Evolutionary conservation across 2,888 invertebrate species (phyloP), one percentile per base, ranked within the genome.

Genomic region (Eristalinus sepulchralis): DNA sequence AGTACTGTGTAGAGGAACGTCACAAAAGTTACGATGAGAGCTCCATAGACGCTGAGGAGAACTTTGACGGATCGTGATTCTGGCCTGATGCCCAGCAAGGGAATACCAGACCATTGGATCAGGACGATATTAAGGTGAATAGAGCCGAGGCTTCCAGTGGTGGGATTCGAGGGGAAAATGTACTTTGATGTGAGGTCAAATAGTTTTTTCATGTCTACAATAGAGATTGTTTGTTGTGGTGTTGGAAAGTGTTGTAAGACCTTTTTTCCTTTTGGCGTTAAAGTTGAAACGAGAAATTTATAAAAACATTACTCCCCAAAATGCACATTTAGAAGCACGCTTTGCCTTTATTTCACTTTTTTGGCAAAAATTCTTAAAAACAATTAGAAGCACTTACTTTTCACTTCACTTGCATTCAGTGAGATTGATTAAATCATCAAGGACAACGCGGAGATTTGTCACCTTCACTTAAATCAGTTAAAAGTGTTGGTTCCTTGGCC

Each of bases 111-210:
- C 27, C 89, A 36, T 17, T 91, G 90, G 0, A 89, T 90, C 71
- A 91, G 70, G 88, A 89, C 89, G 24, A 90, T 59, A 62, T 90
- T 90, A 22, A 90, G 80, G 66, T 90, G 89, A 5, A 91, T 88
- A 1, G 91, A 91, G 34, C 91, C 91, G 13, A 90, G 85, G 47
- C 24, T 79, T 3, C 91, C 91, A 22, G 76, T 81, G 0, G 73
- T 66, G 2, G 90, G 88, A 84, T 90, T 86, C 0, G 91, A 91
- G 33, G 89, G 88, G 34, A 83, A 67, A 64, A 90, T n/a, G 5
- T 34, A 20, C 10, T 66, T 66, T 9, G 79, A 62, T 0, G 53
- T 34, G 8, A 64, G 24, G 27, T 79, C 55, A 11, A 20, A 72
- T 0, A 78, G 31, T n/a, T n/a, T 27, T 0, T 68, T 67, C 68